Evolutionary conservation across 53 echinoderm and acorn worm genomes (phyloP).

Genomic region (Patiria pectinifera): DNA sequence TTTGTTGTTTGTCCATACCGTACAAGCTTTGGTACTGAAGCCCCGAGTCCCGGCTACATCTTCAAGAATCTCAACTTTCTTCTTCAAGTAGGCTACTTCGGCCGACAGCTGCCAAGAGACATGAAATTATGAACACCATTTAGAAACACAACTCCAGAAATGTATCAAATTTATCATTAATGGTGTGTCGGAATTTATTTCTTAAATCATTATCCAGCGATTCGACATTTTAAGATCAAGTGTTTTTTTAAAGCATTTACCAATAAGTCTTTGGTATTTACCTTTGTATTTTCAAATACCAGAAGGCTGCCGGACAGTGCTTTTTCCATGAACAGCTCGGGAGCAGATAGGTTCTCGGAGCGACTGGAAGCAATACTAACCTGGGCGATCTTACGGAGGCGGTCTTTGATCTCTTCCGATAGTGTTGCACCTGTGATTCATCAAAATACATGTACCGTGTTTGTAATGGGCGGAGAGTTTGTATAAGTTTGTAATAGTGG

Average conservation of each 20-base stretch:
- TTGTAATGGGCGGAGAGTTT: background rate
- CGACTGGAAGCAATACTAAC: constrained; percentile 26
- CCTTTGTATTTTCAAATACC: constrained; percentile 74
- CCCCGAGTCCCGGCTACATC: constrained; percentile 16
- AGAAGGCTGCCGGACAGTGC: constrained; percentile 69
- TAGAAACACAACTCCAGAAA: background rate
- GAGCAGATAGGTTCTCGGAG: constrained; percentile 10
- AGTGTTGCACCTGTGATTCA: constrained; percentile 9
- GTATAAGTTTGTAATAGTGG: background rate
- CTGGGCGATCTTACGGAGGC: background rate
- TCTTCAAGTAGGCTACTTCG: constrained; percentile 42
- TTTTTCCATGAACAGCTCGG: constrained; percentile 62
- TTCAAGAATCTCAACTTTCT: constrained; percentile 57
- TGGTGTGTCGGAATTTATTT: too few relatives aligned
- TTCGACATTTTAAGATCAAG: too few relatives aligned
- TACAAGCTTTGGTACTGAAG: constrained; percentile 1
- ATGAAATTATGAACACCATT: background rate
- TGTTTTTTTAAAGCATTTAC: background rate
- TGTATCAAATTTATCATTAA: too few relatives aligned
- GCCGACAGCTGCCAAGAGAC: constrained; percentile 35
- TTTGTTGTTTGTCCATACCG: background rate
- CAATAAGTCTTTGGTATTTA: background rate
- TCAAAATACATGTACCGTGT: background rate
- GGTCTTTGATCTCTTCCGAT: constrained; percentile 16
- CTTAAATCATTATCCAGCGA: too few relatives aligned